Conservation (phyloP, 1,140 invertebrate species). For the Caerostris extrusa region DNA sequence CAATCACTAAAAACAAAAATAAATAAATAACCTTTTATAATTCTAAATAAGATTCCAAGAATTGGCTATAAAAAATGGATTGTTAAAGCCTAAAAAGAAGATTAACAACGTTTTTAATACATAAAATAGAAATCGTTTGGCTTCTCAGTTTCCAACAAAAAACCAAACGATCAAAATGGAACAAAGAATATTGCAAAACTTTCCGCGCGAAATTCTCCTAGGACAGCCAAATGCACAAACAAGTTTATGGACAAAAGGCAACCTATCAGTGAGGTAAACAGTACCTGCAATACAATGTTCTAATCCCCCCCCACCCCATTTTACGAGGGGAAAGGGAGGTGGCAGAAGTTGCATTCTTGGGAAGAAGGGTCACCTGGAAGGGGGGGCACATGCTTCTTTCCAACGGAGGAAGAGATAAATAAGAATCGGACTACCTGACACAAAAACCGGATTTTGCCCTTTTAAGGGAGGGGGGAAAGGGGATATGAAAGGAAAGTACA, state of each 20-base stretch:
- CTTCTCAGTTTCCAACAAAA: not conserved
- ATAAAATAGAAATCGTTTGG: not conserved
- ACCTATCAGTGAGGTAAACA: not conserved
- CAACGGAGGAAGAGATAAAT: not conserved
- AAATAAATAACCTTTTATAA: no score
- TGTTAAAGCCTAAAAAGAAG: not conserved
- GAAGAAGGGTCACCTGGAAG: not conserved
- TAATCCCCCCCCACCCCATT: no score
- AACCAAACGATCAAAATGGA: not conserved
- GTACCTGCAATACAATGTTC: not conserved
- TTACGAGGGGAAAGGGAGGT: not conserved
- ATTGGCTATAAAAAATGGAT: no score
- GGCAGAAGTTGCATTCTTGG: not conserved
- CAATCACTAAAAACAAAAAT: no score
- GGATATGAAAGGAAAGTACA: not conserved
- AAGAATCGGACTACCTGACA: not conserved
- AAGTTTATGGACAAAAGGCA: not conserved
- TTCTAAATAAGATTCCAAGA: no score
- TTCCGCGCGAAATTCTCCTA: not conserved
- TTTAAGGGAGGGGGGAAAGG: not conserved
- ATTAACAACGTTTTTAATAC: not conserved
- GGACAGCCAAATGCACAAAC: not conserved
- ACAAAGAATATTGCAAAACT: not conserved
- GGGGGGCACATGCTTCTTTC: not conserved
- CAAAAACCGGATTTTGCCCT: not conserved